Conservation (phyloP, 2,113 vertebrate species). For the Brienomyrus brachyistius region DNA sequence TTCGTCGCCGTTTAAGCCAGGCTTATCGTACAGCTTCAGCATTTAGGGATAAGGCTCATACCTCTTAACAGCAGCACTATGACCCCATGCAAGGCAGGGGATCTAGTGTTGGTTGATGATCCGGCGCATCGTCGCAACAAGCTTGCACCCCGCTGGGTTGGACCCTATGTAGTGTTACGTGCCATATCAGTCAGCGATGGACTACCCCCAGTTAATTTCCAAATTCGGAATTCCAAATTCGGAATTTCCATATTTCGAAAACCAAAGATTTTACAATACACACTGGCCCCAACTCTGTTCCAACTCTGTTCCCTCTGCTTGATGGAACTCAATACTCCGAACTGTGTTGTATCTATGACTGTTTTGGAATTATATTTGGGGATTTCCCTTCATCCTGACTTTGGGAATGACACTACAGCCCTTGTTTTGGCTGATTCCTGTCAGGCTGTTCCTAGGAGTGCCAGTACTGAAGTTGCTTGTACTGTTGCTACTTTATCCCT, state of each 20-base stretch:
- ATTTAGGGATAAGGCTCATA: conserved; percentile 1
- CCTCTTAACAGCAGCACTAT: conserved; percentile 5
- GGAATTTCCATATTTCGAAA: background rate
- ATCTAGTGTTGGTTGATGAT: conserved; percentile 10
- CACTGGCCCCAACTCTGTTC: background rate
- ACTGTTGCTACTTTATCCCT: too few relatives aligned
- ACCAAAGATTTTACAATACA: background rate
- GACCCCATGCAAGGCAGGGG: background rate
- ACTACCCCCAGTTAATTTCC: background rate
- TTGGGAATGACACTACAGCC: too few relatives aligned
- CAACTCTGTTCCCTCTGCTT: background rate
- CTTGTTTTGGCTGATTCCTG: too few relatives aligned
- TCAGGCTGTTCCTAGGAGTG: too few relatives aligned
- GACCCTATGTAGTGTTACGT: background rate
- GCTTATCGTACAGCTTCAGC: background rate
- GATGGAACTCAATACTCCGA: too few relatives aligned
- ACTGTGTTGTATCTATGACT: too few relatives aligned
- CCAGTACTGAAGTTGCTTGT: too few relatives aligned
- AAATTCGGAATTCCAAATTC: background rate
- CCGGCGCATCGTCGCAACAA: conserved; percentile 8
- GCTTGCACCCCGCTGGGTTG: background rate
- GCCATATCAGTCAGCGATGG: background rate
- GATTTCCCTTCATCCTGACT: too few relatives aligned
- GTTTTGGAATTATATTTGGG: too few relatives aligned
- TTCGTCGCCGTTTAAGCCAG: background rate